A percentile compares a stretch with the other conserved stretches of the same genome.
Evolutionary conservation across 2,797 vertebrate genomes (phyloP).

Genomic region (Buceros bicornis): DNA sequence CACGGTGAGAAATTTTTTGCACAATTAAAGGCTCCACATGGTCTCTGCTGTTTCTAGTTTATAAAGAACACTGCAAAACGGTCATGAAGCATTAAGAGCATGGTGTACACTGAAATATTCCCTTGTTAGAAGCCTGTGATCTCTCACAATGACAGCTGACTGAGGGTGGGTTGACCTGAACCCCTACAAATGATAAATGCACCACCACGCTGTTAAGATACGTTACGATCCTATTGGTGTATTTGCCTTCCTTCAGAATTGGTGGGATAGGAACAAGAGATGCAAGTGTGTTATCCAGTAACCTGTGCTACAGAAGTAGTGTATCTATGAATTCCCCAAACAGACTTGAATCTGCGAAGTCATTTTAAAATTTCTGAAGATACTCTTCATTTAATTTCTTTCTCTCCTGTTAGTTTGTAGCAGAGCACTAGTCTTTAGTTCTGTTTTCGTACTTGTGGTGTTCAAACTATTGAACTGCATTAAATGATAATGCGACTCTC

Average conservation of each 20-base stretch:
- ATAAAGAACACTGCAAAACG: background rate
- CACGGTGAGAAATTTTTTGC: background rate
- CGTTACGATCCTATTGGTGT: background rate
- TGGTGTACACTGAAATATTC: background rate
- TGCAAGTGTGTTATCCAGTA: background rate
- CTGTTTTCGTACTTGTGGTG: background rate
- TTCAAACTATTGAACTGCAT: background rate
- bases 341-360: background rate
- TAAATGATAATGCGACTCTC: background rate
- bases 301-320: rapidly evolving
- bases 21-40: background rate
- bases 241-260: background rate
- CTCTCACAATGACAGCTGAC: background rate
- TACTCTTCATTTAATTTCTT: background rate
- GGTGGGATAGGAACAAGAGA: background rate
- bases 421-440: background rate
- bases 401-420: background rate
- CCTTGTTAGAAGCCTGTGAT: background rate
- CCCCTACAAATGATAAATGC: background rate
- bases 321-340: background rate
- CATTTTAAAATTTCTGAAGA: background rate
- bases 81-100: background rate
- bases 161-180: background rate
- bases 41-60: background rate
- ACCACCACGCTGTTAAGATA: background rate